Base-by-base conservation (phyloP, 2,797 vertebrate genomes). In the Muraenolepis orangiensis region DNA sequence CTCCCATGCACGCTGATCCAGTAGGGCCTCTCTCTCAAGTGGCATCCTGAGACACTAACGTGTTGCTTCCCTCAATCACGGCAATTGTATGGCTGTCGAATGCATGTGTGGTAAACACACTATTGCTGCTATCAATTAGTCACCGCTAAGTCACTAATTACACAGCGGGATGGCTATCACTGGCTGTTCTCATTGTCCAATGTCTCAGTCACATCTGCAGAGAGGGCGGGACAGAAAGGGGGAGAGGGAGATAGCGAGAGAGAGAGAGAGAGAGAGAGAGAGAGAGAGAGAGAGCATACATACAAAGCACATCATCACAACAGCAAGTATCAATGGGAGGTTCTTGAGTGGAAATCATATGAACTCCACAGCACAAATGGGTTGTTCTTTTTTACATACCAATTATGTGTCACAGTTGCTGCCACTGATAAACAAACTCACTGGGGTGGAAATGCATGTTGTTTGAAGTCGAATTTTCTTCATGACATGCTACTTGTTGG, bases 101-200 rank as follows among this genome's bases (percentile, higher is more conserved):
- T 85, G 77, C 76, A 79, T 82, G 76, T 79, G 80, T 73, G 81
- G 78, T 83, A 88, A 90, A 90, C 82, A 88, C 69, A 70, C 77
- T 64, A 76, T 82, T 85, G 83, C 69, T 38, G 16, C 57, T 85
- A 88, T 82, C 77, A 88, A 84, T 90, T 80, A 85, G 81, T 83
- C 73, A 74, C 78, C 80, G 82, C 79, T 83, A 76, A 78, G 74
- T 72, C 77, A 80, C 76, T 85, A 88, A 90, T 88, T 90, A 90
- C 87, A 84, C 85, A 74, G 73, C 86, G 80, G 81, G 76, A 81
- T 78, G 70, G 82, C 84, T 82, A 79, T 87, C 83, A 81, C 67
- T 74, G 71, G 42, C 66, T 74, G 26, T 71, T 81, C 71, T 80
- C 72, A 71, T 72, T 81, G 79, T 80, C 70, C 66, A 64, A 72